Evolutionary conservation across 2,113 vertebrate species (phyloP).

Genomic region (Melanotaenia duboulayi): DNA sequence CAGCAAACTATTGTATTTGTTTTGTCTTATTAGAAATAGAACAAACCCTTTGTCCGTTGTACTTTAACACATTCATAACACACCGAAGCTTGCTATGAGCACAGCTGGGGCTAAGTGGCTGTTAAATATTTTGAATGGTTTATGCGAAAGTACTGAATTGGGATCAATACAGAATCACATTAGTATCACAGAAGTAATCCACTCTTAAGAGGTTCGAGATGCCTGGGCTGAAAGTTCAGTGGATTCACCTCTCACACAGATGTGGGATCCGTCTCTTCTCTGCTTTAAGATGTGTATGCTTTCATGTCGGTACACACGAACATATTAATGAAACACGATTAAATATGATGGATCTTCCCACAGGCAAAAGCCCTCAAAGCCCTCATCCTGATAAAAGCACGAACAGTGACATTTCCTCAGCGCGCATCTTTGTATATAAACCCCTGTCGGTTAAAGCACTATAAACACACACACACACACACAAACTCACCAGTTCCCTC

Average conservation of each 20-base stretch:
- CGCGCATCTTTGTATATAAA: constrained; percentile 34
- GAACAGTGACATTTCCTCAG: constrained; percentile 59
- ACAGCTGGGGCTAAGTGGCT: not conserved
- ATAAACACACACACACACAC: constrained; percentile 8
- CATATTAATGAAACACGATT: constrained; percentile 55
- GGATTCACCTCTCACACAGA: constrained; percentile 12
- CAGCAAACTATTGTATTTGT: constrained; percentile 11
- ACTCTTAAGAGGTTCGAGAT: constrained; percentile 2
- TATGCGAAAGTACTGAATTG: constrained; percentile 5
- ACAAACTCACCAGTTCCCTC: not conserved
- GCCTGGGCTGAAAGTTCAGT: constrained; percentile 12
- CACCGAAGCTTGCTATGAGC: not conserved
- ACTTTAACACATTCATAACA: not conserved
- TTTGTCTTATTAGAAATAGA: not conserved
- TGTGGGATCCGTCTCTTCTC: constrained; percentile 6
- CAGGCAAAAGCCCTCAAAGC: constrained; percentile 51
- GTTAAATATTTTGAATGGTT: not conserved
- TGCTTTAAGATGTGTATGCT: not conserved
- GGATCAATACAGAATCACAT: not conserved
- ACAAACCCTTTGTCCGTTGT: not conserved
- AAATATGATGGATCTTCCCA: constrained; percentile 56
- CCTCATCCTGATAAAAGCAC: constrained; percentile 58
- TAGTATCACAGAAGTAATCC: constrained; percentile 2
- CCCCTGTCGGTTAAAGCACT: not conserved
- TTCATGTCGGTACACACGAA: constrained; percentile 15